Evolutionary conservation across 2,888 invertebrate species (phyloP).

Genomic region (Drosophila hawaiiensis): DNA sequence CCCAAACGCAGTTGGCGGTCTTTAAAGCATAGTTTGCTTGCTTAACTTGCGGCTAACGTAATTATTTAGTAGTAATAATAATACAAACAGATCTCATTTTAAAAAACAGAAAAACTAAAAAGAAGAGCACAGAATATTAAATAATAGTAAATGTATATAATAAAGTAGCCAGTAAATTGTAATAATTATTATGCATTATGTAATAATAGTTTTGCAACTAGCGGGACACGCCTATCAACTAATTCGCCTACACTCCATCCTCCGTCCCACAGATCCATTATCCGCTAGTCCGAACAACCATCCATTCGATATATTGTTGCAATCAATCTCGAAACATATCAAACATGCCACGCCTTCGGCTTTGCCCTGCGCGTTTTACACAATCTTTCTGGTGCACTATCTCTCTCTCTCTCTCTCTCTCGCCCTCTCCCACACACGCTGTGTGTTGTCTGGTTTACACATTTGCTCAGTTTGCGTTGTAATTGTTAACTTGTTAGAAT

Average conservation of each 20-base stretch:
- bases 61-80: constrained; percentile 36
- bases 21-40: constrained; percentile 6
- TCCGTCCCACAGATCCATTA: background rate
- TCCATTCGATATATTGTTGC: background rate
- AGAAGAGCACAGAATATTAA: constrained; percentile 14
- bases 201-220: constrained; percentile 31
- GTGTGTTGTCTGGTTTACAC: background rate
- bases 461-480: constrained; percentile 15
- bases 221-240: constrained; percentile 15
- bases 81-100: constrained; percentile 35
- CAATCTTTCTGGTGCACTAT: background rate
- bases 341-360: constrained; percentile 1
- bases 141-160: constrained; percentile 9
- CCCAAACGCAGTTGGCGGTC: constrained; percentile 3
- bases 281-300: constrained; percentile 1
- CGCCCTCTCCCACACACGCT: background rate
- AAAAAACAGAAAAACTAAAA: constrained; percentile 8
- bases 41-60: constrained; percentile 15
- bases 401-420: background rate
- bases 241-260: background rate
- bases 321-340: background rate
- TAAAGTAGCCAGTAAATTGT: constrained; percentile 32
- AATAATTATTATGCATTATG: constrained; percentile 20
- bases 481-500: constrained; percentile 53
- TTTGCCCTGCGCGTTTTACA: background rate